Base-by-base conservation (phyloP, 92 coral and sea anemone genomes). In the Nematostella vectensis region DNA sequence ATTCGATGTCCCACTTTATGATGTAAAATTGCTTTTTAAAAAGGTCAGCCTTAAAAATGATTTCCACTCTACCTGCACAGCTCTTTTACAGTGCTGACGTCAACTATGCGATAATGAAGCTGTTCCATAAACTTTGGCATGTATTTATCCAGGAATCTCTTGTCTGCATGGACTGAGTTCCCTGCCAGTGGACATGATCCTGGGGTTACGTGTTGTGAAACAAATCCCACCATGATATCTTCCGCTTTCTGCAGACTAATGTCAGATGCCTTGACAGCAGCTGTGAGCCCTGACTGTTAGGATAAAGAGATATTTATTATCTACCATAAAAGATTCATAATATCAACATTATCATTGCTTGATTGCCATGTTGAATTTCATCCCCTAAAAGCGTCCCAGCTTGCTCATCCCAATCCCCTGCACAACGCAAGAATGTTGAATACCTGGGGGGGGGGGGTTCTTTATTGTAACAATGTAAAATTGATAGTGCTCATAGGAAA, bases 101-200 rank as follows among this genome's bases (percentile, higher is more conserved):
- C 98, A 39, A 91, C 82, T 40, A 91, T 91, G 33, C 98, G 55
- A 76, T 91, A 85, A 58, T 91, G 98, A 23, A 91, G 85, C 39
- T 91, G 91, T 23, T 82, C 75, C 88, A 91, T 70, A 39, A 91
- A 76, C 17, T 26, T 50, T 18, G 98, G 98, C 98, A 91, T 91
- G 77, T 91, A 71, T 67, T 78, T 91, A 38, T 66, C 70, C 43
- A 91, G 65, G 68, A 91, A 91, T 58, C 43, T 67, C 60, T 77
- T 81, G 50, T 91, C 98, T 20, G 70, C 91, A 81, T 91, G 98
- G 23, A 91, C 88, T 20, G 95, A 84, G 78, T 91, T 91, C 13
- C 98, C 98, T 53, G 98, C 98, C 59, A 91, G 58, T 2, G 80
- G 85, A 44, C 93, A 91, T 2, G 47, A 29, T 23, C 57, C 70